phyloP scores from a whole-genome alignment of 2,797 vertebrate genomes.

The Amphiprion clarkii region DNA sequence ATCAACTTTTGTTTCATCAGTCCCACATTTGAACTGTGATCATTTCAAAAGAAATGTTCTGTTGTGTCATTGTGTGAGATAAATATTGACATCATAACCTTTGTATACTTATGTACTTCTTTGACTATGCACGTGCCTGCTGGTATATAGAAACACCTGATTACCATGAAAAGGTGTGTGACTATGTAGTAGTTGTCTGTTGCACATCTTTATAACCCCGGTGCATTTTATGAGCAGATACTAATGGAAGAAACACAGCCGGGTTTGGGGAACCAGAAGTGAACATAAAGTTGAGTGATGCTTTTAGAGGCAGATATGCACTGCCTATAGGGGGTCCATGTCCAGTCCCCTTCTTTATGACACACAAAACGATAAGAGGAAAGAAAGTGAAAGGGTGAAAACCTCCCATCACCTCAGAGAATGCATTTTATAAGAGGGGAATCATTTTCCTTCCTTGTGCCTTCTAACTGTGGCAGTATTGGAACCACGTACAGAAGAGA shows the following conservation, averaged over 20 bases:
- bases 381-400: conserved; percentile 61
- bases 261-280: conserved; percentile 80
- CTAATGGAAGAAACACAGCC: conserved; percentile 86
- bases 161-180: conserved; percentile 45
- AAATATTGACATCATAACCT: conserved; percentile 10
- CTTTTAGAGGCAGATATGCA: conserved; percentile 83
- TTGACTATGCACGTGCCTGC: not conserved
- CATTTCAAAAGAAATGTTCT: not conserved
- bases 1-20: not conserved
- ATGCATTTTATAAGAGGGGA: conserved; percentile 13
- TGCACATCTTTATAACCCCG: conserved; percentile 76
- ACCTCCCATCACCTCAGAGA: conserved; percentile 24
- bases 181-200: conserved; percentile 52
- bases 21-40: conserved; percentile 2
- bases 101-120: not conserved
- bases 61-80: not conserved
- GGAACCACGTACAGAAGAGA: not conserved
- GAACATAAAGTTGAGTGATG: conserved; percentile 87
- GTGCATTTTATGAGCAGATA: conserved; percentile 83
- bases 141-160: conserved; percentile 54
- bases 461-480: not conserved
- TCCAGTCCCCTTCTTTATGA: conserved; percentile 60
- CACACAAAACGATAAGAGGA: conserved; percentile 59
- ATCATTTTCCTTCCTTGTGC: conserved; percentile 16
- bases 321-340: conserved; percentile 76